Percentiles rank a stretch among this genome's conserved stretches.
These are phyloP conservation scores for Lepidocyrtoides sp. DNA, from an alignment of 2,888 invertebrate genomes.

Conservation along the genomic window DNA sequence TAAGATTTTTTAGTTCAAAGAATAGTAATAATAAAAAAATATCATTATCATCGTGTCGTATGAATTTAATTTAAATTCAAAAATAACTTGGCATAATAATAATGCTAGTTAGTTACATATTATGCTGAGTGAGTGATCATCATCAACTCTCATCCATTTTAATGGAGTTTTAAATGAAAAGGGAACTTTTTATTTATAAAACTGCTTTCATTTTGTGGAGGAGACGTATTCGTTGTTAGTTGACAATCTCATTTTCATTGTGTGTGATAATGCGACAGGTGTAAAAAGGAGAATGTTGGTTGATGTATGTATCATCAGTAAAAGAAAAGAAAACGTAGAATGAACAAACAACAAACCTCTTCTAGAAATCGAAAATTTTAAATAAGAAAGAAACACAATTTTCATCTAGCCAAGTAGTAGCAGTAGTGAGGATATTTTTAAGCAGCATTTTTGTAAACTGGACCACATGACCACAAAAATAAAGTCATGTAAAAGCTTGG, in stretches of 20 bases:
- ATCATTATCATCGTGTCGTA: neutral
- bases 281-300: neutral
- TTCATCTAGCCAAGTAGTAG: neutral
- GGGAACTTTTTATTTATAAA: neutral
- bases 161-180: constrained; percentile 23
- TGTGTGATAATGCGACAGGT: neutral
- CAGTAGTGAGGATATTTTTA: neutral
- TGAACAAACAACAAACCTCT: neutral
- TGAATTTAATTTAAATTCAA: neutral
- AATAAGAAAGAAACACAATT: too few species aligned
- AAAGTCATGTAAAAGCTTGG: neutral
- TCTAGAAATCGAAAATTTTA: neutral
- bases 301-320: neutral
- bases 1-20: too few species aligned
- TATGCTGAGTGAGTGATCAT: too few species aligned
- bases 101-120: neutral
- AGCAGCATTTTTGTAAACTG: constrained; percentile 23
- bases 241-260: constrained; percentile 30
- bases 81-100: too few species aligned
- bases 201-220: constrained; percentile 22
- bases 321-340: neutral
- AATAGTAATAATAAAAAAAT: neutral
- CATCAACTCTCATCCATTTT: neutral
- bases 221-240: too few species aligned
- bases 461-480: constrained; percentile 44